These are phyloP conservation scores for Hippasteria phrygiana DNA, from an alignment of 53 echinoderm and acorn worm species.

Conservation along the genomic window DNA sequence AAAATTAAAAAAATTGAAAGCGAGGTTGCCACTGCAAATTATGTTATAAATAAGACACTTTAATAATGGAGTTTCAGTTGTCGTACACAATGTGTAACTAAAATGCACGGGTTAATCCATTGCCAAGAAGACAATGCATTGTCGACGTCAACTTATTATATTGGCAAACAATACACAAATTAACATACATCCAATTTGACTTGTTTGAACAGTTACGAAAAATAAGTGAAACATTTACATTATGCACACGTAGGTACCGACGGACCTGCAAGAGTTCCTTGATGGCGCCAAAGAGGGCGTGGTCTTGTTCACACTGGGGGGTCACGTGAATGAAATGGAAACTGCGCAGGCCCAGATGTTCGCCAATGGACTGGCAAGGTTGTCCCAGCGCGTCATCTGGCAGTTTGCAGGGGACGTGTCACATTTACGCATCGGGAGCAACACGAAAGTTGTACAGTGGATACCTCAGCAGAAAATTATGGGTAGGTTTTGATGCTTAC, in stretches of 20 bases:
- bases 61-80: too few species aligned
- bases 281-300: conserved; percentile 28
- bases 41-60: too few species aligned
- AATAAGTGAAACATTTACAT: too few species aligned
- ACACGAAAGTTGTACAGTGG: conserved; percentile 46
- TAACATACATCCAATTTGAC: too few species aligned
- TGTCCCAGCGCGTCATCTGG: conserved; percentile 59
- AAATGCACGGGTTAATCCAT: too few species aligned
- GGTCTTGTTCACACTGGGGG: conserved; percentile 36
- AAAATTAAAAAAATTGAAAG: too few species aligned
- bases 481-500: conserved; percentile 8
- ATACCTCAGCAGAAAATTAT: conserved; percentile 38
- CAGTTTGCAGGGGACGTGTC: conserved; percentile 2
- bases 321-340: conserved; percentile 44
- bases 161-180: too few species aligned
- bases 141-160: too few species aligned
- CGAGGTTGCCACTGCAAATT: too few species aligned
- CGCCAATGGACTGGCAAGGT: conserved; percentile 41
- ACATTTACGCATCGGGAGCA: not conserved
- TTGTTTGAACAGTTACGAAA: too few species aligned
- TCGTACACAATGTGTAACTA: too few species aligned
- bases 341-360: conserved; percentile 48
- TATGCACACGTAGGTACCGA: conserved; percentile 38
- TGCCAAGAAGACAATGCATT: too few species aligned
- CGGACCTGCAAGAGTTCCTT: conserved; percentile 12